Conservation (phyloP, 1,140 invertebrate genomes). For the Dryas iulia region DNA sequence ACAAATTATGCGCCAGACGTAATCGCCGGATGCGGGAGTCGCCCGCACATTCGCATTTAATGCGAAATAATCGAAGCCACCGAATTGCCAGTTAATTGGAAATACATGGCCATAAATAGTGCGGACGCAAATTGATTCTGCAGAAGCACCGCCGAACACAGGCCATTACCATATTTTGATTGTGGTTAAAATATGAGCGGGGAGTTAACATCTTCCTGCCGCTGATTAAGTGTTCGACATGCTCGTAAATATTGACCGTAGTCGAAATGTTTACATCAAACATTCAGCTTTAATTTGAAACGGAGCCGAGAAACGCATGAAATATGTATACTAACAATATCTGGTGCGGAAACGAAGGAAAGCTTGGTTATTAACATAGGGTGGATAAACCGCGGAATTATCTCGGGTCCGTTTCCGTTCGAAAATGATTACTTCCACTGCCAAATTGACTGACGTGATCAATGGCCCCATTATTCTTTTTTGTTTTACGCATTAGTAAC, state of each 20-base stretch:
- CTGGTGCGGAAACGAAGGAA: constrained; percentile 17
- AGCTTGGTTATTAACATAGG: neutral
- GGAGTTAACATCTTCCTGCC: constrained; percentile 60
- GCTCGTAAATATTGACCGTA: constrained; percentile 54
- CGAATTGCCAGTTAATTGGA: constrained; percentile 77
- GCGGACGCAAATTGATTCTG: constrained; percentile 65
- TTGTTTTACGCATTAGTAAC: constrained; percentile 29
- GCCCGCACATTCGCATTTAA: constrained; percentile 74
- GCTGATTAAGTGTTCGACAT: constrained; percentile 58
- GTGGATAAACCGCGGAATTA: constrained; percentile 38
- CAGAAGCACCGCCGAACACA: constrained; percentile 37
- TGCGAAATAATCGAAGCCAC: constrained; percentile 76
- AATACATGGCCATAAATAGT: constrained; percentile 70
- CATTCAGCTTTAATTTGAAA: constrained; percentile 44
- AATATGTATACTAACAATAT: constrained; percentile 26
- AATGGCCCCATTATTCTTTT: constrained; percentile 55
- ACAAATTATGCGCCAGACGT: constrained; percentile 70
- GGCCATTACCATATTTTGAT: constrained; percentile 72
- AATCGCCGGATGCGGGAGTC: constrained; percentile 78
- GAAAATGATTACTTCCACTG: constrained; percentile 43
- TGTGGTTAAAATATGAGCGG: constrained; percentile 59
- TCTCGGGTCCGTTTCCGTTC: constrained; percentile 50
- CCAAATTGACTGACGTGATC: constrained; percentile 40
- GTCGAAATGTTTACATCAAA: constrained; percentile 48
- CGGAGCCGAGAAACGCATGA: constrained; percentile 15